Percentiles rank a stretch among this genome's conserved stretches.
Evolutionary conservation across 1,140 invertebrate species (phyloP).

Genomic region (Bombus picipes): DNA sequence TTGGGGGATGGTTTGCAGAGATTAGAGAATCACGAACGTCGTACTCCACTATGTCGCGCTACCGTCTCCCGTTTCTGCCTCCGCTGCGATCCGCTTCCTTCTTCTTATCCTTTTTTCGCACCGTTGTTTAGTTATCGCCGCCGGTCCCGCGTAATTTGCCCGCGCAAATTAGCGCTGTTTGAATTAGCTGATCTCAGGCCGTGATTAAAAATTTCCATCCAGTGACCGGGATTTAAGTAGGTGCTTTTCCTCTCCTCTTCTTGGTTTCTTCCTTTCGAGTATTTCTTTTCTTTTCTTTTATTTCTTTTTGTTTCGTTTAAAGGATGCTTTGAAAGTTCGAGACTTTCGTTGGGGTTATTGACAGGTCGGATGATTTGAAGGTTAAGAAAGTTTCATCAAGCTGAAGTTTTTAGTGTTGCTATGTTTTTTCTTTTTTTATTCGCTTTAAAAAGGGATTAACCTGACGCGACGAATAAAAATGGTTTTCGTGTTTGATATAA

Average conservation of each 20-base stretch:
- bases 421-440: neutral
- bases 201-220: conserved; percentile 38
- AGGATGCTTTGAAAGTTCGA: neutral
- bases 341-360: too few relatives aligned
- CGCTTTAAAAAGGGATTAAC: neutral
- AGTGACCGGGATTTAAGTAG: neutral
- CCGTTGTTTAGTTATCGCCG: conserved; percentile 19
- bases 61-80: conserved; percentile 29
- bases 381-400: too few relatives aligned
- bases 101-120: conserved; percentile 19
- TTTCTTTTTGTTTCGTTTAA: neutral
- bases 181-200: conserved; percentile 39
- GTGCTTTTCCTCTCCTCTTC: neutral
- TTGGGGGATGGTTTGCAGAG: conserved; percentile 69
- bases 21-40: conserved; percentile 74
- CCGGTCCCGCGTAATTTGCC: conserved; percentile 48
- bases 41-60: neutral
- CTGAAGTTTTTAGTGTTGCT: too few relatives aligned
- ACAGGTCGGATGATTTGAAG: too few relatives aligned
- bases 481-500: neutral
- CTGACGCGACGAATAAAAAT: neutral
- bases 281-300: neutral
- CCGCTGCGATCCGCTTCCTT: conserved; percentile 23
- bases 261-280: neutral
- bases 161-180: conserved; percentile 58